phyloP scores from a whole-genome alignment of 2,113 vertebrate genomes.

The Holacanthus passer region DNA sequence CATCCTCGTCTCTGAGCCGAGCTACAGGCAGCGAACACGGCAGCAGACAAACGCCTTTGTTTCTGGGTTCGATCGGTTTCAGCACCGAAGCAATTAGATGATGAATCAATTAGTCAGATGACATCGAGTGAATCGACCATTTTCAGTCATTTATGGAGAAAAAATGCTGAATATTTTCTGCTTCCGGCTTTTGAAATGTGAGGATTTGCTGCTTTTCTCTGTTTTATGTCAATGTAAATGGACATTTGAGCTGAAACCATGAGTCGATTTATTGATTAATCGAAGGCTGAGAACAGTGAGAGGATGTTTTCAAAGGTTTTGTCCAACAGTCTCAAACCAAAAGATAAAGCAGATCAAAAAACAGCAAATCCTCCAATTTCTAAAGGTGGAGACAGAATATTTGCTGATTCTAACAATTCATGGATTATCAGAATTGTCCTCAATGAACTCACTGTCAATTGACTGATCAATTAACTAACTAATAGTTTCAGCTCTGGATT shows the following conservation, averaged over 20 bases:
- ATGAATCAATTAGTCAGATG: background rate
- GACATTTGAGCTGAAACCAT: background rate
- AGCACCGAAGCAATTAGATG: background rate
- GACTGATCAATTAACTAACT: background rate
- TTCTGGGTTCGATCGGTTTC: background rate
- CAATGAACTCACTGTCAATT: background rate
- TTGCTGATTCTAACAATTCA: too few relatives aligned
- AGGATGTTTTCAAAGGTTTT: background rate
- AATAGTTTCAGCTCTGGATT: background rate
- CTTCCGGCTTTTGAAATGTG: background rate
- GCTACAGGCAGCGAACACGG: background rate
- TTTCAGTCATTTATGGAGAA: background rate
- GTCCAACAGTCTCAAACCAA: background rate
- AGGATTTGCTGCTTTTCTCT: background rate
- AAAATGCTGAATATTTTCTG: background rate
- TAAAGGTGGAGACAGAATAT: background rate
- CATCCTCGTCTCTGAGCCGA: slow-evolving; percentile 70
- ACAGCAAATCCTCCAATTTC: background rate
- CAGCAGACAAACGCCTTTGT: slow-evolving; percentile 20
- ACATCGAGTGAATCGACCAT: background rate
- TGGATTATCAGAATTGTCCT: background rate
- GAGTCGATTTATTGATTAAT: background rate
- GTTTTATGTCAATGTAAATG: background rate
- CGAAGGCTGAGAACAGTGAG: background rate
- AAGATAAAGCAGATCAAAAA: background rate